Evolutionary conservation across 2,888 invertebrate species (phyloP).

Genomic region (Lasius fuliginosus): DNA sequence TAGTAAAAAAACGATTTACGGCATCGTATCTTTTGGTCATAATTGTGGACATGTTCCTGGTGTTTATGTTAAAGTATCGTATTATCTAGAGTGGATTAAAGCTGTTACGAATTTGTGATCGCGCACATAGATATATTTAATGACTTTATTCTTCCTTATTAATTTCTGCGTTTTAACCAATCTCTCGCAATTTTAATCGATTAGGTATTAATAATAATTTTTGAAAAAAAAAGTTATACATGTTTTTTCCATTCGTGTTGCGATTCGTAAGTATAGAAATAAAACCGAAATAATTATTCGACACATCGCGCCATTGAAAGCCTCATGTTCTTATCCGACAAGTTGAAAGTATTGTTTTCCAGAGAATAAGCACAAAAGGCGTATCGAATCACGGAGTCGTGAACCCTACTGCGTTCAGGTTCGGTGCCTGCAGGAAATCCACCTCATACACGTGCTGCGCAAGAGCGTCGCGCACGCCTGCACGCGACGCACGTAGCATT

Average conservation of each 20-base stretch:
- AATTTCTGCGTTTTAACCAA: not conserved
- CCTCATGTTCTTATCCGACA: conserved; percentile 25
- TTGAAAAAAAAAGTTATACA: not conserved
- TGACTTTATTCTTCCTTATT: not conserved
- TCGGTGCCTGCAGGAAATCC: conserved; percentile 80
- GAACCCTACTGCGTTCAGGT: conserved; percentile 78
- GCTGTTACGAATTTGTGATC: conserved; percentile 50
- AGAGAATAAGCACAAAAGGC: conserved; percentile 64
- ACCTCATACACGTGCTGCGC: conserved; percentile 75
- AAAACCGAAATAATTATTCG: conserved; percentile 16
- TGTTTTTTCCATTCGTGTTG: not conserved
- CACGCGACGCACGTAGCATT: conserved; percentile 62
- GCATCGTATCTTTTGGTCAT: conserved; percentile 77
- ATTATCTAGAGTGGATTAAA: conserved; percentile 75
- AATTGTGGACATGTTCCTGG: conserved; percentile 73
- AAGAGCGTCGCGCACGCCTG: conserved; percentile 65
- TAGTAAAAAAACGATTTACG: conserved; percentile 68
- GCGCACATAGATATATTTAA: not conserved
- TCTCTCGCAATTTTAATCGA: not conserved
- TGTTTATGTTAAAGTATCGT: conserved; percentile 72
- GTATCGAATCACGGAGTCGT: conserved; percentile 72
- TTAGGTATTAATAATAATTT: not conserved
- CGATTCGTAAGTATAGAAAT: not conserved
- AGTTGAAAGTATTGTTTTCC: conserved; percentile 59
- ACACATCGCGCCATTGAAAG: conserved; percentile 8